phyloP scores from a whole-genome alignment of 2,888 invertebrate species.

The Colostygia pectinataria region DNA sequence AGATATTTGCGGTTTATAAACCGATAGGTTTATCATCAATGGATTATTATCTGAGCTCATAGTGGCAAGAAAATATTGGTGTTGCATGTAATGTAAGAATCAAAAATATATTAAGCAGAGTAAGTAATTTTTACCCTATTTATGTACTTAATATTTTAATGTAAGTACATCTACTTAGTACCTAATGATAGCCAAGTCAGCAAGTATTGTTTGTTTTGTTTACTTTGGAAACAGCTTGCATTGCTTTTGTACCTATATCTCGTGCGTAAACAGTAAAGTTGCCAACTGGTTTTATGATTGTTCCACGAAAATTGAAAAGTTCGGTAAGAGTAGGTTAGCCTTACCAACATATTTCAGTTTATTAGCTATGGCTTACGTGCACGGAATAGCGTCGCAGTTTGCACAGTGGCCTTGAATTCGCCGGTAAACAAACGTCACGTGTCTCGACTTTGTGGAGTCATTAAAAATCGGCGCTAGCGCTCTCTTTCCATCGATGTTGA shows the following conservation, averaged over 20 bases:
- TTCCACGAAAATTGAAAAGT: constrained; percentile 12
- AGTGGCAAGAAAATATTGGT: too few species aligned
- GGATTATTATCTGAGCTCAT: too few species aligned
- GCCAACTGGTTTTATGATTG: constrained; percentile 25
- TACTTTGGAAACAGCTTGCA: constrained; percentile 28
- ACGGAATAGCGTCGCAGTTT: constrained; percentile 69
- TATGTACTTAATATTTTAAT: too few species aligned
- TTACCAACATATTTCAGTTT: constrained; percentile 36
- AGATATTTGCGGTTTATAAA: constrained; percentile 23
- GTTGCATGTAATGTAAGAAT: too few species aligned
- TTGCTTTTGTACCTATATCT: not conserved
- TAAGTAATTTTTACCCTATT: too few species aligned
- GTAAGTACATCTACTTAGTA: too few species aligned
- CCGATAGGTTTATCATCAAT: constrained; percentile 17
- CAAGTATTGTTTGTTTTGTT: constrained; percentile 39
- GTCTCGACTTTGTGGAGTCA: constrained; percentile 39
- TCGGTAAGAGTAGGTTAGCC: constrained; percentile 15
- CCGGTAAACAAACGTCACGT: constrained; percentile 76
- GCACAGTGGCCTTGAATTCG: constrained; percentile 67
- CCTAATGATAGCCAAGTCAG: too few species aligned
- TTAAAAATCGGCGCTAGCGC: constrained; percentile 48
- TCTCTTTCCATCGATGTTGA: constrained; percentile 40
- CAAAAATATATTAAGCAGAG: too few species aligned
- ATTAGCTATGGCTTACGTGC: constrained; percentile 52
- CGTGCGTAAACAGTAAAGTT: not conserved